phyloP scores from a whole-genome alignment of 2,113 vertebrate species.

The Rhodinocichla rosea region DNA sequence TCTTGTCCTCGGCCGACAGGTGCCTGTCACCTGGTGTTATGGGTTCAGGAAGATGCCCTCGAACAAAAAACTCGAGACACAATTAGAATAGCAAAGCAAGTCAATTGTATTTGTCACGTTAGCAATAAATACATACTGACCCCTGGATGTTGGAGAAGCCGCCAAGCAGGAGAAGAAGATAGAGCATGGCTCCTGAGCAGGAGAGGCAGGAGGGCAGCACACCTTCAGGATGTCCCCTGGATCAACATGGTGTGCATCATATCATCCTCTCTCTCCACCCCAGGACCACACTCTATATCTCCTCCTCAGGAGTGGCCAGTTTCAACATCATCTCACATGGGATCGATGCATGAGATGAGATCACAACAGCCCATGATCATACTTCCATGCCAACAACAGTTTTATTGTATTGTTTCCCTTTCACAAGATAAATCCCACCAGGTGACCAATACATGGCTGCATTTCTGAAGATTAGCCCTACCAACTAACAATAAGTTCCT shows the following conservation, averaged over 20 bases:
- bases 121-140: not conserved
- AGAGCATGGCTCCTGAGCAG: not conserved
- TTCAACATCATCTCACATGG: not conserved
- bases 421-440: not conserved
- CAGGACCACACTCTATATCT: not conserved
- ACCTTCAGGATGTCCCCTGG: not conserved
- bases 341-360: not conserved
- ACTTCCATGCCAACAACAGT: not conserved
- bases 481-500: not conserved
- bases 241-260: not conserved
- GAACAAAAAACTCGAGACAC: not conserved
- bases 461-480: not conserved
- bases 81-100: not conserved
- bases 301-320: not conserved
- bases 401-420: not conserved
- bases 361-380: no score
- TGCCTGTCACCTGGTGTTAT: not conserved
- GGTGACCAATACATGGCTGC: not conserved
- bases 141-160: not conserved
- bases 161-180: not conserved
- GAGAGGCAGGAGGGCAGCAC: not conserved
- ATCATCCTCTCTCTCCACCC: not conserved
- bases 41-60: not conserved
- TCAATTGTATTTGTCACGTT: rapidly evolving
- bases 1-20: not conserved